A percentile compares a stretch with the other conserved stretches of the same genome.
phyloP scores from a whole-genome alignment of 2,888 invertebrate genomes.

The Lasioglossum lativentre region DNA sequence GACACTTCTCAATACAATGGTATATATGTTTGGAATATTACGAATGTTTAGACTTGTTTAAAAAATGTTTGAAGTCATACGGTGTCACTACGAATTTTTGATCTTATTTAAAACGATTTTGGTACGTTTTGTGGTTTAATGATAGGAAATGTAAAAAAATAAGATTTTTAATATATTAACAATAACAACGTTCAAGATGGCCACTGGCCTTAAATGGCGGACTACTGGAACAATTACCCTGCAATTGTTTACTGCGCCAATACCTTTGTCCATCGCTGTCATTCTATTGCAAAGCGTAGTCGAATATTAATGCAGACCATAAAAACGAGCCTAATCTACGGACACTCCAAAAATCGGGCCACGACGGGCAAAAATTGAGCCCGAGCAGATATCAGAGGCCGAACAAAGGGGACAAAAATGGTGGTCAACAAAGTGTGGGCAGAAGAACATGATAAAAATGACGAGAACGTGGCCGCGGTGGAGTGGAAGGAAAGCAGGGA shows the following conservation, averaged over 20 bases:
- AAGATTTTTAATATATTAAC: too few species aligned
- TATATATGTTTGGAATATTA: not conserved
- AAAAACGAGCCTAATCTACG: not conserved
- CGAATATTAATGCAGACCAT: not conserved
- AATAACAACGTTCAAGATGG: too few species aligned
- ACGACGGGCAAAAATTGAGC: not conserved
- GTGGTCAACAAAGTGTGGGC: not conserved
- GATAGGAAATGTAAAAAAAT: too few species aligned
- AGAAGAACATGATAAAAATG: not conserved
- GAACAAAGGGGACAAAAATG: not conserved
- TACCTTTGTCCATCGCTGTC: not conserved
- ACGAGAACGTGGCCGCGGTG: constrained; percentile 9
- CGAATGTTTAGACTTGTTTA: not conserved
- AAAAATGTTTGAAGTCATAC: not conserved
- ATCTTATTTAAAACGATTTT: too few species aligned
- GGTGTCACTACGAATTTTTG: too few species aligned
- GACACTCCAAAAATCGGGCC: not conserved
- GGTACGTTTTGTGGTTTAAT: too few species aligned
- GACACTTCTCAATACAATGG: not conserved
- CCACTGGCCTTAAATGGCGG: too few species aligned
- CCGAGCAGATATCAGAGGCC: not conserved
- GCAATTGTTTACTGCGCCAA: not conserved
- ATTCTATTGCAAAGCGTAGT: not conserved
- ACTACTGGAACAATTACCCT: not conserved
- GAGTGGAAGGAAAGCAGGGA: not conserved